phyloP scores from a whole-genome alignment of 2,888 invertebrate genomes.

The Dioctria linearis region DNA sequence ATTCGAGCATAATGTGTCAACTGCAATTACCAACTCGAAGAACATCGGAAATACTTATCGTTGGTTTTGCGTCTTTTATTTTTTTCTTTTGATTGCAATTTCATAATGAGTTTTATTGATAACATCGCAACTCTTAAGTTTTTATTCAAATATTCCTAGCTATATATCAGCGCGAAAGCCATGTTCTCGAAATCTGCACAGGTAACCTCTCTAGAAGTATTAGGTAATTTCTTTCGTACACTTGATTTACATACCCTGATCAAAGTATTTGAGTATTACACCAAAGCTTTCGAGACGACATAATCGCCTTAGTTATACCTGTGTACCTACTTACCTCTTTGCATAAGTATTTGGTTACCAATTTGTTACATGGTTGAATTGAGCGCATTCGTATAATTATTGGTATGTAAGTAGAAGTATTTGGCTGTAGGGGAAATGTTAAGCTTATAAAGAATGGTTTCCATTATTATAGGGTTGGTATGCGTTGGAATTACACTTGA shows the following conservation, averaged over 20 bases:
- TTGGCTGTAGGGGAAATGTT: too few species aligned
- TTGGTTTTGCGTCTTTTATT: neutral
- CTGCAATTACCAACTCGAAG: neutral
- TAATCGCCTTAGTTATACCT: conserved; percentile 34
- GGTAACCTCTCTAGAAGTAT: too few species aligned
- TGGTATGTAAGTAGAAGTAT: neutral
- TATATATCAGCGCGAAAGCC: too few species aligned
- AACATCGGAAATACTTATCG: neutral
- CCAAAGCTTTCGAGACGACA: conserved; percentile 25
- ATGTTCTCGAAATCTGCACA: too few species aligned
- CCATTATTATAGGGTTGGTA: too few species aligned
- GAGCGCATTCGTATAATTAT: conserved; percentile 7
- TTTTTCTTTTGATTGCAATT: conserved; percentile 1
- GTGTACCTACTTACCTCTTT: neutral
- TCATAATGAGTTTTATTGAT: neutral
- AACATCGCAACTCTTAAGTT: neutral
- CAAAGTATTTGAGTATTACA: neutral
- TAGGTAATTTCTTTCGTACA: neutral
- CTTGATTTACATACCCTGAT: conserved; percentile 15
- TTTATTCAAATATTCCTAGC: too few species aligned
- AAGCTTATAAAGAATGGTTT: too few species aligned
- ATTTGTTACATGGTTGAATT: conserved; percentile 37
- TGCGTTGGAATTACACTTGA: too few species aligned
- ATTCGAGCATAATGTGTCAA: conserved; percentile 43
- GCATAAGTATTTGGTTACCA: conserved; percentile 40